Base-by-base conservation (phyloP, 1,140 invertebrate genomes). In the Lepidurus arcticus region DNA sequence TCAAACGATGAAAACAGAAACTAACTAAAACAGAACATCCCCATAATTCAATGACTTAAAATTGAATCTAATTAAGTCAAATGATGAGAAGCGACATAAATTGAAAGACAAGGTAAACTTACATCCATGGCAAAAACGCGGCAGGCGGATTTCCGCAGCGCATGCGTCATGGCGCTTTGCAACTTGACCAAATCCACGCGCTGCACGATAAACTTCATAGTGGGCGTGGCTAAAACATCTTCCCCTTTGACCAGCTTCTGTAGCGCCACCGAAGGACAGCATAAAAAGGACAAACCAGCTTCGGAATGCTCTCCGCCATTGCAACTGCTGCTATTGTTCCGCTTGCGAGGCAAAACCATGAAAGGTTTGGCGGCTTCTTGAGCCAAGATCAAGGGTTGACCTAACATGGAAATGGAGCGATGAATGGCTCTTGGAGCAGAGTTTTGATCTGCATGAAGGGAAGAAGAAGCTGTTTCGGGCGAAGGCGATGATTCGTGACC, bases 111-210 rank as follows among this genome's bases (percentile, higher is more conserved):
- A 42, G 7, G 4, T 26, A 77, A 44, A 43, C 75, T 43, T 81
- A 88, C 88, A 87, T 92, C 91, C 88, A 95, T 91, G 1, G 93
- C 94, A 83, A 94, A 95, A 9, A 94, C 91, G 80, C 95, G 86
- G 83, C 93, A 95, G 1, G 93, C 91, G 8, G 94, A 91, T 82
- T 94, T 93, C 76, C 93, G 86, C 1, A 96, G 83, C 1, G 93
- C 91, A 80, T 94, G 90, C 79, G 91, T 91, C 91, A 96, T 94
- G n/a, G 92, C 91, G 11, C 91, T 85, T 81, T 92, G 91, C 7
- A 97, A 82, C 34, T 90, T 89, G 42, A 92, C 90, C 21, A 97
- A 86, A 83, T 97, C 93, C 82, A 96, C 94, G 78, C 93, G 90
- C 82, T 96, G 93, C 10, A 93, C 88, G 21, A 96, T 89, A 82